Conservation (phyloP, 2,113 vertebrate species). For the Bubo bubo region DNA sequence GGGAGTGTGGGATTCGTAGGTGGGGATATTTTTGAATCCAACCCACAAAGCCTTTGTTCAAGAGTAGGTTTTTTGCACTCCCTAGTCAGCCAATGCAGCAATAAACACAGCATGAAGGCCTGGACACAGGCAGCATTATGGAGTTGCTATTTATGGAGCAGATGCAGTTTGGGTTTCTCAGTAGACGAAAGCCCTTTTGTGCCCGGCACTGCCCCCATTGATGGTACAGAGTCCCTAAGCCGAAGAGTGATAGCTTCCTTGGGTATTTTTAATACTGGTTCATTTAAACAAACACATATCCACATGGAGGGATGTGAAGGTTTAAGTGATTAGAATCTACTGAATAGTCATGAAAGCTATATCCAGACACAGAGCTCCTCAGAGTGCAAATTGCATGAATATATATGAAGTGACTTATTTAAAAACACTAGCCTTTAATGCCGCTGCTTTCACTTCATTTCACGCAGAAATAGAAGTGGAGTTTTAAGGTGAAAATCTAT, state of each 20-base stretch:
- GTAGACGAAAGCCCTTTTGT: background rate
- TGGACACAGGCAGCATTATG: background rate
- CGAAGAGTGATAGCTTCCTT: background rate
- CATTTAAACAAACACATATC: background rate
- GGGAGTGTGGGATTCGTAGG: background rate
- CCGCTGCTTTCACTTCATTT: background rate
- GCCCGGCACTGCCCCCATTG: background rate
- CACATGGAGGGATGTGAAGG: background rate
- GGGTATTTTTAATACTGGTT: background rate
- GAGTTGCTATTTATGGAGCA: background rate
- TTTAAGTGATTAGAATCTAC: slow-evolving; percentile 40
- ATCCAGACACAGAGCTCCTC: slow-evolving; percentile 18
- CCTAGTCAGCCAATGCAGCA: background rate
- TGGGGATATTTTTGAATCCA: background rate
- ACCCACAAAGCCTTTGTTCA: background rate
- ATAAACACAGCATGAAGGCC: background rate
- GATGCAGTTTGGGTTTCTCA: background rate
- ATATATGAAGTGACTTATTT: slow-evolving; percentile 19
- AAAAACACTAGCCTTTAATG: background rate
- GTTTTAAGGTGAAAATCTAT: background rate
- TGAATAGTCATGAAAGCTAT: slow-evolving; percentile 53
- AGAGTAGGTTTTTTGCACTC: background rate
- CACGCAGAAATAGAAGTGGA: background rate
- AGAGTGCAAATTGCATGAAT: slow-evolving; percentile 40
- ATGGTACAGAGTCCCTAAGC: background rate